These are phyloP conservation scores for Archips crataeganus DNA, from an alignment of 2,888 invertebrate species.

Conservation along the genomic window DNA sequence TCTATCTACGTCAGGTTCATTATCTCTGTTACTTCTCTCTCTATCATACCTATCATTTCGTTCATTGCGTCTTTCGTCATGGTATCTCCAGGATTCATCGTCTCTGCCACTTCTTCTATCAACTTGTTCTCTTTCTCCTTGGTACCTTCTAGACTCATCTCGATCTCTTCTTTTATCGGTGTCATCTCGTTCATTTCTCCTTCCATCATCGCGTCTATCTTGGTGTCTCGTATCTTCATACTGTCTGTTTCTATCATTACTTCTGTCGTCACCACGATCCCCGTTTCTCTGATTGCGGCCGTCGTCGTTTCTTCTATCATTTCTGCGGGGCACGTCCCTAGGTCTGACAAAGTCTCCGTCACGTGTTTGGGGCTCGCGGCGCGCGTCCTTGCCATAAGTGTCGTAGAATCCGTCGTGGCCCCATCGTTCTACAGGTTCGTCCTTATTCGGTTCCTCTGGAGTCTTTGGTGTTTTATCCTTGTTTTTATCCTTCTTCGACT, in stretches of 20 bases:
- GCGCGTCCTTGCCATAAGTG: slow-evolving; percentile 73
- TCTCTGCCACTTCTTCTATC: slow-evolving; percentile 31
- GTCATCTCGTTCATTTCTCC: slow-evolving; percentile 44
- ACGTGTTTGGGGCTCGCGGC: slow-evolving; percentile 55
- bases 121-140: slow-evolving; percentile 39
- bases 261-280: slow-evolving; percentile 28
- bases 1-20: slow-evolving; percentile 42
- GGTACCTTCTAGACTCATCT: slow-evolving; percentile 39
- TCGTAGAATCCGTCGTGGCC: slow-evolving; percentile 80
- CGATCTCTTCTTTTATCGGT: slow-evolving; percentile 35
- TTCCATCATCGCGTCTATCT: slow-evolving; percentile 39
- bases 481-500: slow-evolving; percentile 60
- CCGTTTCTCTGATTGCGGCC: slow-evolving; percentile 43
- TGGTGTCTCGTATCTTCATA: slow-evolving; percentile 34
- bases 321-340: slow-evolving; percentile 49
- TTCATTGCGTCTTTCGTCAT: slow-evolving; percentile 24
- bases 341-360: slow-evolving; percentile 58
- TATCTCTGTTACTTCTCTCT: slow-evolving; percentile 37
- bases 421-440: slow-evolving; percentile 64
- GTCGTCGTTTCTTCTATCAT: slow-evolving; percentile 46
- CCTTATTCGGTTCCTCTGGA: slow-evolving; percentile 55
- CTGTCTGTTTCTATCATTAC: slow-evolving; percentile 39
- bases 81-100: slow-evolving; percentile 36
- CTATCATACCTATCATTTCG: slow-evolving; percentile 45
- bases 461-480: slow-evolving; percentile 58